A percentile compares a stretch with the other conserved stretches of the same genome.
phyloP scores from a whole-genome alignment of 2,797 vertebrate genomes.

The Gorsachius magnificus region DNA sequence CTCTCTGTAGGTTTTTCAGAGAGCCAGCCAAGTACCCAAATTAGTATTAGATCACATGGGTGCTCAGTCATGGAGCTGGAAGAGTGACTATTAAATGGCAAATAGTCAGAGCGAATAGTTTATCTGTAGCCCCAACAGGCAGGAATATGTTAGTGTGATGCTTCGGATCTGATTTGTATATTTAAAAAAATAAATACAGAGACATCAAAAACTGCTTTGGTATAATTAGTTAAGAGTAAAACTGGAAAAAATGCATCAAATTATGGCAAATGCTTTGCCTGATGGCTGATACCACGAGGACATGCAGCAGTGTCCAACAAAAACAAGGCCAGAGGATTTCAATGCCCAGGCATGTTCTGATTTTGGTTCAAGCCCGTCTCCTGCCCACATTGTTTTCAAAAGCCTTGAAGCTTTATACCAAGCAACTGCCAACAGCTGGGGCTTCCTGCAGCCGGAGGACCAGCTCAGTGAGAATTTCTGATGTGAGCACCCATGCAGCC shows the following conservation, averaged over 20 bases:
- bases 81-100: not conserved
- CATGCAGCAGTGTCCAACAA: not conserved
- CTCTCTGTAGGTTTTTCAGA: conserved; percentile 9
- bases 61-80: not conserved
- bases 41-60: not conserved
- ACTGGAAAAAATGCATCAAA: conserved; percentile 19
- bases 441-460: not conserved
- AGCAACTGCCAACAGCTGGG: not conserved
- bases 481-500: accelerated
- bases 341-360: not conserved
- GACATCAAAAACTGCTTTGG: not conserved
- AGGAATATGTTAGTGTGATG: not conserved
- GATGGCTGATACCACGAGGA: conserved; percentile 13
- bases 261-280: conserved; percentile 20
- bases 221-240: conserved; percentile 7
- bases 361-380: not conserved
- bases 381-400: not conserved
- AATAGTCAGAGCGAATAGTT: not conserved
- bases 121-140: conserved; percentile 21
- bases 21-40: conserved; percentile 25
- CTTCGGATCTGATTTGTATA: not conserved
- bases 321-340: not conserved
- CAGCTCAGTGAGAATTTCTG: not conserved
- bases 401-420: not conserved
- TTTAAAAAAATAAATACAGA: not conserved